phyloP scores from a whole-genome alignment of 2,797 vertebrate genomes.

The Leptoclinus maculatus region DNA sequence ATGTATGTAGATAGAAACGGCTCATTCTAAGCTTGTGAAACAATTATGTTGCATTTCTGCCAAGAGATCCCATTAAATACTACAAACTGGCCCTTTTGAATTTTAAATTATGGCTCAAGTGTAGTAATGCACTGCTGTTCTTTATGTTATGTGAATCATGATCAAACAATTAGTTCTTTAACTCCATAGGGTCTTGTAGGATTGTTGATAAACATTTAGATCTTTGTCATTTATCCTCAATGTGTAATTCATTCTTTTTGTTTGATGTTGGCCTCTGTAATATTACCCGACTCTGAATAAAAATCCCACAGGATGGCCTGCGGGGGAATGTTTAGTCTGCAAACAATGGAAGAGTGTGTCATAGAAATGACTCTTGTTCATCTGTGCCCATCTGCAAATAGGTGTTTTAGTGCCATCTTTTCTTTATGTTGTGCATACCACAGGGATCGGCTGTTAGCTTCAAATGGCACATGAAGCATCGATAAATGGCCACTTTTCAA shows the following conservation, averaged over 20 bases:
- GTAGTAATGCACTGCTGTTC: background rate
- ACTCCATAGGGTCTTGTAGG: background rate
- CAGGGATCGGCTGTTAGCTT: background rate
- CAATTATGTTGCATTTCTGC: background rate
- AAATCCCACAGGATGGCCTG: background rate
- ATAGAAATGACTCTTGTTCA: constrained; percentile 16
- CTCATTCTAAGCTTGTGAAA: too few relatives aligned
- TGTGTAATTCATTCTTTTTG: constrained; percentile 5
- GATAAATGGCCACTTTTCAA: constrained; percentile 26
- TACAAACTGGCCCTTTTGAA: too few relatives aligned
- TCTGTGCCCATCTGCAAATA: constrained; percentile 6
- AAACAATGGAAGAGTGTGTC: constrained; percentile 8
- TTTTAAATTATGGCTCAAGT: background rate
- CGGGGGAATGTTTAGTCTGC: constrained; percentile 8
- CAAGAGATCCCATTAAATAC: too few relatives aligned
- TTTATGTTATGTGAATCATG: background rate
- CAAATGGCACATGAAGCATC: background rate
- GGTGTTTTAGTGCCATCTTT: constrained; percentile 4
- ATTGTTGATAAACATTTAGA: background rate
- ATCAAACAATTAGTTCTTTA: background rate
- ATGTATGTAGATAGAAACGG: too few relatives aligned
- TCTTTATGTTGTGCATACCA: constrained; percentile 11
- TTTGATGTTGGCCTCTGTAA: background rate
- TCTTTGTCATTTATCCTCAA: constrained; percentile 8
- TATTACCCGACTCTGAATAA: background rate